Percentiles rank a stretch among this genome's conserved stretches.
phyloP scores from a whole-genome alignment of 2,888 invertebrate genomes.

The Drosophila heteroneura region DNA sequence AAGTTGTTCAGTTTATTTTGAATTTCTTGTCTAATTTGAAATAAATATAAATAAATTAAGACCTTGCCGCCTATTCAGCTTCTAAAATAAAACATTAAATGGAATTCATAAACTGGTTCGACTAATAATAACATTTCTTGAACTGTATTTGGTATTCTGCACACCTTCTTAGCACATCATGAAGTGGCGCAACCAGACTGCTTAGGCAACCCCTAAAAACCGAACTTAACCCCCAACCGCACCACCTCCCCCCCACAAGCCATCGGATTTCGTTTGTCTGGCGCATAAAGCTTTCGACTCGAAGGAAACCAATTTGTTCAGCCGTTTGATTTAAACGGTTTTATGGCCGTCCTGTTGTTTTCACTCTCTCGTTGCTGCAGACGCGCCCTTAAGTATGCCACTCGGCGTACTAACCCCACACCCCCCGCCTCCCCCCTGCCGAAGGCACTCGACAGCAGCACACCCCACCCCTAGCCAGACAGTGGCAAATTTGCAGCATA shows the following conservation, averaged over 20 bases:
- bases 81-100: neutral
- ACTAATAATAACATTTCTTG: slow-evolving; percentile 11
- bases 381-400: slow-evolving; percentile 82
- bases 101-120: slow-evolving; percentile 1
- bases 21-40: neutral
- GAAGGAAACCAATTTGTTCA: slow-evolving; percentile 82
- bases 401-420: slow-evolving; percentile 37
- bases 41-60: neutral
- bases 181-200: slow-evolving; percentile 9
- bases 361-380: slow-evolving; percentile 54
- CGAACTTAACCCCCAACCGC: neutral
- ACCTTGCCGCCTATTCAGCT: neutral
- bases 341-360: slow-evolving; percentile 81
- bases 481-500: slow-evolving; percentile 81
- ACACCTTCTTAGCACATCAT: slow-evolving; percentile 56
- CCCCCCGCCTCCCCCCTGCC: neutral
- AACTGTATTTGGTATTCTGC: slow-evolving; percentile 20
- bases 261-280: slow-evolving; percentile 49
- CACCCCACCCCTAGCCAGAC: slow-evolving; percentile 30
- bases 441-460: slow-evolving; percentile 18
- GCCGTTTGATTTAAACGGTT: slow-evolving; percentile 82
- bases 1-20: neutral
- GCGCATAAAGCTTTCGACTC: slow-evolving; percentile 77
- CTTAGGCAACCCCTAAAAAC: slow-evolving; percentile 44
- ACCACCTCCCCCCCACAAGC: neutral